These are phyloP conservation scores for Brachionus manjavacas DNA, from an alignment of 1,140 invertebrate species.

Conservation along the genomic window DNA sequence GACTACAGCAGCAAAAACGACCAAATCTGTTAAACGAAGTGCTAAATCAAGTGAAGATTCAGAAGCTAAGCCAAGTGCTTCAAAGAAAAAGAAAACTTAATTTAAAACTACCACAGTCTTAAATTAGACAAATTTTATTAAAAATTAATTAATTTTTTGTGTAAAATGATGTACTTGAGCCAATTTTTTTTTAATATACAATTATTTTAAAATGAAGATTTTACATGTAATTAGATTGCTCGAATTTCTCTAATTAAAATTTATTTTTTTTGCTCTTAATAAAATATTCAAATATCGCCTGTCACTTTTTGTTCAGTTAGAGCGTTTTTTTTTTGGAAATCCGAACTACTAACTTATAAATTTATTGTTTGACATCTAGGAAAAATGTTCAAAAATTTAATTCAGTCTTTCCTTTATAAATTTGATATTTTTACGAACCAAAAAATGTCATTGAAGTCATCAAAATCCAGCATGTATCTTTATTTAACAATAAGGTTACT, in stretches of 20 bases:
- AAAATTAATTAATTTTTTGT: not conserved
- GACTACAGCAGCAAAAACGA: not conserved
- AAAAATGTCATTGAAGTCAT: no score
- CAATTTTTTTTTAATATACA: not conserved
- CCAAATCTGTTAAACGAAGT: not conserved
- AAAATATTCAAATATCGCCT: not conserved
- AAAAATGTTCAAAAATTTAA: no score
- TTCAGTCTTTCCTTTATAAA: no score
- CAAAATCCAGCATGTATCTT: no score
- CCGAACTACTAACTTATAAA: no score
- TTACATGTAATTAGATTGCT: not conserved
- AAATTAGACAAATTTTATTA: not conserved
- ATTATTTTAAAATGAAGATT: not conserved
- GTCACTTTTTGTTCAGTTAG: not conserved
- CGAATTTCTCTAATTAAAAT: not conserved
- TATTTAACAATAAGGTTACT: no score
- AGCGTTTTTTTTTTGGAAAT: not conserved
- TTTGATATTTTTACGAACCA: no score
- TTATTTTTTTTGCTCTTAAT: not conserved
- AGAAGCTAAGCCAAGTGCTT: conserved; percentile 18
- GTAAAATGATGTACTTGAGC: not conserved
- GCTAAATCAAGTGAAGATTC: conserved; percentile 24
- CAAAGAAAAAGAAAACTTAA: conserved; percentile 24
- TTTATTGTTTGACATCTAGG: no score
- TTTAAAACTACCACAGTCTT: not conserved